These are phyloP conservation scores for Rhabditophanes sp. DNA, from an alignment of 2,888 invertebrate genomes.

Conservation along the genomic window DNA sequence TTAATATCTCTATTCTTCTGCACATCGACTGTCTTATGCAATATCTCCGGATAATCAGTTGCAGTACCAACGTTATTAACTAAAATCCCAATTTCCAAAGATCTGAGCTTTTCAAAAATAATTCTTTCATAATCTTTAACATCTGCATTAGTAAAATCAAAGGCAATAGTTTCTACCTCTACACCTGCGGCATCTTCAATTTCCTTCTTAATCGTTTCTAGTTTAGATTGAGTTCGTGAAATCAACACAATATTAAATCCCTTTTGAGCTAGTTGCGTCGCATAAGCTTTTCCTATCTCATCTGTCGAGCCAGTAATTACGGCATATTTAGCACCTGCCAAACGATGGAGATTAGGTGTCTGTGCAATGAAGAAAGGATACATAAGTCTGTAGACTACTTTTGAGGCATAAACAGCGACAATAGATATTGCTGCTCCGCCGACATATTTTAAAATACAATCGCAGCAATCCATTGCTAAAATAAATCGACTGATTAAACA, in stretches of 20 bases:
- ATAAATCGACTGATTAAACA: no score
- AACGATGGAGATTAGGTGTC: no score
- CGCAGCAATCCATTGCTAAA: no score
- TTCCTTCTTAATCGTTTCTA: slow-evolving; percentile 34
- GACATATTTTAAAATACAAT: no score
- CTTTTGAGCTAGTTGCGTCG: slow-evolving; percentile 30
- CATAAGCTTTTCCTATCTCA: slow-evolving; percentile 43
- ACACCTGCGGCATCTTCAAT: slow-evolving; percentile 21
- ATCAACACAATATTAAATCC: slow-evolving; percentile 38
- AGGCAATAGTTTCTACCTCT: slow-evolving; percentile 29
- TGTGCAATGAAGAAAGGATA: no score
- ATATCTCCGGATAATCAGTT: slow-evolving; percentile 61
- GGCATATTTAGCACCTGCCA: no score
- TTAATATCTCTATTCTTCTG: slow-evolving; percentile 50
- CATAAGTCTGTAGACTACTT: no score
- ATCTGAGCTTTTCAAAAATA: slow-evolving; percentile 23
- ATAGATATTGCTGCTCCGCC: no score
- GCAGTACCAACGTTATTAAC: slow-evolving; percentile 84
- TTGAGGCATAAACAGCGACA: no score
- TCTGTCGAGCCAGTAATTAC: slow-evolving; percentile 43
- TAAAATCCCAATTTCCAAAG: slow-evolving; percentile 34
- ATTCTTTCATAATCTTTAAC: slow-evolving; percentile 21
- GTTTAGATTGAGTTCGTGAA: slow-evolving; percentile 33
- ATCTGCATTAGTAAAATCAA: slow-evolving; percentile 30
- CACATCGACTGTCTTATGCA: slow-evolving; percentile 33